Conservation (phyloP, 2,888 invertebrate species). For the Scelioninae gen. 2 region DNA sequence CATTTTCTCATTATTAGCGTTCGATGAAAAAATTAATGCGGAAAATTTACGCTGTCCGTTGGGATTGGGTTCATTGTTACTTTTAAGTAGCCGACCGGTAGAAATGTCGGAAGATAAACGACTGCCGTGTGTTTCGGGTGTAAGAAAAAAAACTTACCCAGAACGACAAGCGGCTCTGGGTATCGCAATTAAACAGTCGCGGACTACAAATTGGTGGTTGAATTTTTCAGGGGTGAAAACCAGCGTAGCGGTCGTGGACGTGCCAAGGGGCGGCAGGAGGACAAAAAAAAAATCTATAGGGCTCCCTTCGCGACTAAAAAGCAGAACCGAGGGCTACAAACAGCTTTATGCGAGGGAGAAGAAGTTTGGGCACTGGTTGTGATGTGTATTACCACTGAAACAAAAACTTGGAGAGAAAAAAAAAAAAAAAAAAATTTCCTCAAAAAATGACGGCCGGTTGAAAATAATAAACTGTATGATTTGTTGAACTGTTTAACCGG, state of each 20-base stretch:
- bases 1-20: conserved; percentile 38
- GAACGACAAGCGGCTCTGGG: conserved; percentile 64
- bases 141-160: conserved; percentile 41
- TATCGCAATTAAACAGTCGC: conserved; percentile 73
- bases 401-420: conserved; percentile 63
- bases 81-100: conserved; percentile 61
- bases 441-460: too few relatives aligned
- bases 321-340: conserved; percentile 58
- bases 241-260: conserved; percentile 61
- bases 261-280: conserved; percentile 66
- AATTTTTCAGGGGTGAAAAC: conserved; percentile 68
- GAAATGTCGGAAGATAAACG: conserved; percentile 59
- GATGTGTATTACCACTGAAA: conserved; percentile 68
- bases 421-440: conserved; percentile 1
- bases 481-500: too few relatives aligned
- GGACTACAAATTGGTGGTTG: conserved; percentile 72
- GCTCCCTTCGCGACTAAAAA: conserved; percentile 65
- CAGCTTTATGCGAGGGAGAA: conserved; percentile 62
- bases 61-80: conserved; percentile 69
- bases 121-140: conserved; percentile 51
- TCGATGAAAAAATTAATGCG: conserved; percentile 60
- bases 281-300: conserved; percentile 74
- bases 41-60: conserved; percentile 63
- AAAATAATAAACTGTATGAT: too few relatives aligned
- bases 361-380: conserved; percentile 65